Evolutionary conservation across 2,797 vertebrate genomes (phyloP).

Genomic region (Tadarida brasiliensis): DNA sequence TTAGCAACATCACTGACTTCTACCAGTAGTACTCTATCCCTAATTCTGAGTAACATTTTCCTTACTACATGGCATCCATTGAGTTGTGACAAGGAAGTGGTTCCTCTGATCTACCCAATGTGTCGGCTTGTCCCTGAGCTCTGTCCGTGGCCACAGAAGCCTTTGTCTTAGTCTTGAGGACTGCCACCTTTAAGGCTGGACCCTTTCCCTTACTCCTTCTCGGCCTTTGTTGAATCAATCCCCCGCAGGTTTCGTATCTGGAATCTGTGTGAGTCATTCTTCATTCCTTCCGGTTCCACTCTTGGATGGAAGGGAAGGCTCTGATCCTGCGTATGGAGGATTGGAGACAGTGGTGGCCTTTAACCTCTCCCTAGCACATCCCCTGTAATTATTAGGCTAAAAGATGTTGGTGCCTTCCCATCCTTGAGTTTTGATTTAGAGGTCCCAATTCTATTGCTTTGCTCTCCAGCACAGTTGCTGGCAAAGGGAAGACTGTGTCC

Average conservation of each 20-base stretch:
- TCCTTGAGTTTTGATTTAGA: not conserved
- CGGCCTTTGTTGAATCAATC: not conserved
- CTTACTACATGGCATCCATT: not conserved
- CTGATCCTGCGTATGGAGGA: not conserved
- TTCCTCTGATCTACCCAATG: not conserved
- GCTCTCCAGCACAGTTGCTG: not conserved
- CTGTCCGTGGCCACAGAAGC: not conserved
- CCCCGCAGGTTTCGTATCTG: not conserved
- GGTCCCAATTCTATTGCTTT: not conserved
- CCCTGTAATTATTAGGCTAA: not conserved
- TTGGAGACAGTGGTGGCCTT: not conserved
- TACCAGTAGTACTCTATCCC: not conserved
- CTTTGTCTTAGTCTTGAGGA: constrained; percentile 11
- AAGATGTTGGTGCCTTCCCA: not conserved
- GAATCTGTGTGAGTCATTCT: not conserved
- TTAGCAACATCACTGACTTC: not conserved
- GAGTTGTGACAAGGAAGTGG: not conserved
- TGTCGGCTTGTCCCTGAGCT: not conserved
- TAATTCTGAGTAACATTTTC: not conserved
- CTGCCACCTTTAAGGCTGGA: not conserved
- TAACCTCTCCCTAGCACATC: not conserved
- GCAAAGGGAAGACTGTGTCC: not conserved
- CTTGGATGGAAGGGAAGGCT: not conserved
- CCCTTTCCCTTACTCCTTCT: not conserved
- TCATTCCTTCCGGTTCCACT: not conserved